phyloP scores from a whole-genome alignment of 2,113 vertebrate genomes.

The Tachysurus fulvidraco region DNA sequence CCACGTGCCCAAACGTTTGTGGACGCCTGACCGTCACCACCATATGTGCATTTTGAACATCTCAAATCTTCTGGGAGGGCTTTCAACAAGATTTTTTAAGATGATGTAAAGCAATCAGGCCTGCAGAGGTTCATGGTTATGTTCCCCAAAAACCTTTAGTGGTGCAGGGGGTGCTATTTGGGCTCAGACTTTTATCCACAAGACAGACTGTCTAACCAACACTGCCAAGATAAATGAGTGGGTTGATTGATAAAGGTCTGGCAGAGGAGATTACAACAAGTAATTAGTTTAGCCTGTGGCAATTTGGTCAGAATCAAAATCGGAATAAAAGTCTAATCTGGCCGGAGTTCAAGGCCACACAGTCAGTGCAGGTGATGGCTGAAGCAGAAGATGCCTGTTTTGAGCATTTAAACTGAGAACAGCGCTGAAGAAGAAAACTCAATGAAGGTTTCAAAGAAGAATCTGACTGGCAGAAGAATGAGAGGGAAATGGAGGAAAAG shows the following conservation, averaged over 20 bases:
- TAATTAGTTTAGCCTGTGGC: neutral
- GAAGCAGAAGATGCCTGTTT: neutral
- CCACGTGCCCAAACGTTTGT: too few relatives aligned
- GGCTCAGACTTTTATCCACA: neutral
- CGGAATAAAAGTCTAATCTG: neutral
- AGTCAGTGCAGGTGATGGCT: neutral
- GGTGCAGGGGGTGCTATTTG: neutral
- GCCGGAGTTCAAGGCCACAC: neutral
- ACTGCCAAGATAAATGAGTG: neutral
- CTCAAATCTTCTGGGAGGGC: too few relatives aligned
- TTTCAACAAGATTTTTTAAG: too few relatives aligned
- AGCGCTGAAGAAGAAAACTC: too few relatives aligned
- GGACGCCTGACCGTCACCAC: too few relatives aligned
- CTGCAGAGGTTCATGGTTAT: neutral
- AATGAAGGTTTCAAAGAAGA: neutral
- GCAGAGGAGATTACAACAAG: neutral
- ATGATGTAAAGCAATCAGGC: too few relatives aligned
- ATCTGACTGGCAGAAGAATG: neutral
- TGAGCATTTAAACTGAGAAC: too few relatives aligned
- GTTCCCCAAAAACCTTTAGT: neutral
- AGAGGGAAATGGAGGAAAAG: neutral
- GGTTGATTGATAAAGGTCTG: neutral
- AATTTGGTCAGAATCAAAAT: neutral
- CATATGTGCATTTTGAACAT: too few relatives aligned
- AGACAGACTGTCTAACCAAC: neutral